Evolutionary conservation across 1,140 invertebrate species (phyloP).

Genomic region (Nephila pilipes): DNA sequence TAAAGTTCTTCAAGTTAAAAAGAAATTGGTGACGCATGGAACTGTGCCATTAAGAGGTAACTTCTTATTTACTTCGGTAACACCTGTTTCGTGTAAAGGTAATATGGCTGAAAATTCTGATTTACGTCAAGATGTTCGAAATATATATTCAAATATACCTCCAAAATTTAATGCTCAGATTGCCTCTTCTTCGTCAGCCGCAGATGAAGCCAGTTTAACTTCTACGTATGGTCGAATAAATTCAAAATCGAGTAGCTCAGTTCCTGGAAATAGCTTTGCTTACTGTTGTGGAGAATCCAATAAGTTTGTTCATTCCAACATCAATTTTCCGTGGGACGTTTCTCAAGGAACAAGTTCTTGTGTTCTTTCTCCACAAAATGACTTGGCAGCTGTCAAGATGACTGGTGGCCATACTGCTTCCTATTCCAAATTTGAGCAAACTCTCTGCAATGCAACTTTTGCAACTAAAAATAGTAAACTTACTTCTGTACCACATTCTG

Average conservation of each 20-base stretch:
- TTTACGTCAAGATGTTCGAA: background rate
- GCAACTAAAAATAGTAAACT: background rate
- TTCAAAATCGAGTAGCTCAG: slow-evolving; percentile 5
- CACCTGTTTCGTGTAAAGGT: slow-evolving; percentile 23
- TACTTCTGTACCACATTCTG: background rate
- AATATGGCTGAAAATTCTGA: slow-evolving; percentile 69
- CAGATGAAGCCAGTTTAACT: slow-evolving; percentile 30
- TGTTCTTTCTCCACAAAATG: background rate
- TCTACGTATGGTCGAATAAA: slow-evolving; percentile 66
- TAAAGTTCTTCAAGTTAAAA: background rate
- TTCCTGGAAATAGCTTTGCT: slow-evolving; percentile 61
- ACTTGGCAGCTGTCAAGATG: background rate
- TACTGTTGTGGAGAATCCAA: slow-evolving; percentile 69
- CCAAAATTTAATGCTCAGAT: background rate
- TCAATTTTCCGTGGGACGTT: slow-evolving; percentile 64
- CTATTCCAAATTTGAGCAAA: background rate
- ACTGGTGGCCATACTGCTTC: background rate
- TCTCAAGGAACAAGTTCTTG: slow-evolving; percentile 8
- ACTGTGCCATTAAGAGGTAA: background rate
- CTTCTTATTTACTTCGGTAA: background rate
- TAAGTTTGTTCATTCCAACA: slow-evolving; percentile 61
- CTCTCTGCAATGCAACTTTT: background rate
- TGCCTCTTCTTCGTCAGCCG: background rate
- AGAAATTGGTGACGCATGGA: background rate
- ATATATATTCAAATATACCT: slow-evolving; percentile 69